A percentile compares a stretch with the other conserved stretches of the same genome.
Conservation (phyloP, 1,140 invertebrate species). For the Hyles vespertilio region DNA sequence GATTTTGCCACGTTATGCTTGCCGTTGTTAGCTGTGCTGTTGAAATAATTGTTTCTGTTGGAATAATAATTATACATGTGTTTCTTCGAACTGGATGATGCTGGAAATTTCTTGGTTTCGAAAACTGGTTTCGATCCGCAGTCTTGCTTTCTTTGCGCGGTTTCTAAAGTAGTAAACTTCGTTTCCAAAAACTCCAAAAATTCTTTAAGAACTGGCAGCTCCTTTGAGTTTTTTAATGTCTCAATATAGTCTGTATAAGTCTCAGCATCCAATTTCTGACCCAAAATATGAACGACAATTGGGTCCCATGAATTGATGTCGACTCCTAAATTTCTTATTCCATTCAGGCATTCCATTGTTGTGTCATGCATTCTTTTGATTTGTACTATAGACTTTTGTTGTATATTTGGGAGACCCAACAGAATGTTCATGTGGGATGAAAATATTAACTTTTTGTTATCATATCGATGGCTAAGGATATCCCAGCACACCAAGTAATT, state of each 20-base stretch:
- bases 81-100: constrained; percentile 2
- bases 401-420: constrained; percentile 3
- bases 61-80: neutral
- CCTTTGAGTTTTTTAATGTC: constrained; percentile 10
- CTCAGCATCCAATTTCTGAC: constrained; percentile 11
- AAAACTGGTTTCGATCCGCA: neutral
- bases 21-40: neutral
- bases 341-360: constrained; percentile 1
- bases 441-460: constrained; percentile 8
- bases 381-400: neutral
- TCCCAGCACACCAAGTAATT: constrained; percentile 2
- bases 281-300: constrained; percentile 8
- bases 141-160: constrained; percentile 6
- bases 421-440: constrained; percentile 7
- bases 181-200: constrained; percentile 20
- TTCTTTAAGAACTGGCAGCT: constrained; percentile 14
- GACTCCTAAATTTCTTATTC: constrained; percentile 5
- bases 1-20: neutral
- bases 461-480: constrained; percentile 3
- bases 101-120: neutral
- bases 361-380: constrained; percentile 6
- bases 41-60: neutral
- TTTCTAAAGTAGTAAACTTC: constrained; percentile 18
- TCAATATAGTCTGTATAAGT: constrained; percentile 17
- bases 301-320: constrained; percentile 7